Base-by-base conservation (phyloP, 23 tunicate species). In the Halocynthia roretzi region DNA sequence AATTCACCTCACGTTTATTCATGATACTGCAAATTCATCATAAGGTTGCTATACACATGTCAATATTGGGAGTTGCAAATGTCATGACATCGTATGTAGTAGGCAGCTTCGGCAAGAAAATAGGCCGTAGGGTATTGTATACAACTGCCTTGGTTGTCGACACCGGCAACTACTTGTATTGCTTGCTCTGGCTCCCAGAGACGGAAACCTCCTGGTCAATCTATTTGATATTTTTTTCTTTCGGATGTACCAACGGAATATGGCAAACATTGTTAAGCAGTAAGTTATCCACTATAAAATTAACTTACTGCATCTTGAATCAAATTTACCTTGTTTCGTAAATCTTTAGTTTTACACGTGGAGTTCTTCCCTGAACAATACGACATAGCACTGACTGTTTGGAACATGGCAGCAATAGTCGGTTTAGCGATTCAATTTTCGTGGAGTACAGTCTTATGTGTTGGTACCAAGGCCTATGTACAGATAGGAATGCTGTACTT, bases 201-300 rank as follows among this genome's bases (percentile, higher is more conserved):
- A 2, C 14, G 22, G 78, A 74, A 20, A 74, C 78, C 10, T 52
- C 78, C 19, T 74, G 78, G 78, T 54, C 56, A 2, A 53, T 74
- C 12, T 74, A 74, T 56, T 54, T 74, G 21, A 54, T 64, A 15
- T 74, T 54, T 74, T 53, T 74, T 10, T 9, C 56, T 12, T 74
- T 74, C 4, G 78, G 78, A 56, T 10, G 55, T 8, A 50, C 78
- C 5, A 64, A 74, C 62, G 78, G 78, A 54, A 54, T 54, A 8
- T 74, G 78, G 78, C 78, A 74, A 40, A 20, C 56, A 64, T 18
- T 64, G n/a, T n/a, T 74, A 2, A 54, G 10, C 10, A n/a, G 78
- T 74, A 74, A 74, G 78, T 51, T 31, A 4, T 31, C 44, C 44
- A 31, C 44, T 31, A 0, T 31, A 4, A 31, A 31, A 4, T 31